Base-by-base conservation (phyloP, 2,797 vertebrate species). In the Gobio occitaniae region DNA sequence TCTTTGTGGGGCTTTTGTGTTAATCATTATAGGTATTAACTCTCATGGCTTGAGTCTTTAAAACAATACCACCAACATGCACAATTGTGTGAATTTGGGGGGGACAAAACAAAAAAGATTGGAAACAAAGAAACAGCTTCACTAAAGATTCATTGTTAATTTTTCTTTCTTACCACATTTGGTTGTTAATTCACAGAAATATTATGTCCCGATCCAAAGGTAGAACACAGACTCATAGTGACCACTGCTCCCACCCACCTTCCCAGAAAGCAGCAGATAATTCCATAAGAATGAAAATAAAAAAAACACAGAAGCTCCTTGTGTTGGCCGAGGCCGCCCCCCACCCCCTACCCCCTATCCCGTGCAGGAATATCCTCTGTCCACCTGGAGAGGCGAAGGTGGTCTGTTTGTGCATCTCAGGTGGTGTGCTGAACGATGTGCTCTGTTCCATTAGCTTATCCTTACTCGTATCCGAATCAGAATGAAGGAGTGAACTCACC, bases 131-230 rank as follows among this genome's bases (percentile, higher is more conserved):
- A 89, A 91, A 89, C 85, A 87, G 78, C 85, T 91, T 91, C 89
- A 92, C 88, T 90, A 93, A 90, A 90, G 87, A 86, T 87, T 90
- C 74, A 80, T 90, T 91, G 86, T 88, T 90, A 86, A 80, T 91
- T 88, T 87, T 91, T 87, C 85, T 63, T 74, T 36, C 68, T 82
- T 86, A 91, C 87, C 91, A 94, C 92, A 91, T 92, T 93, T 91
- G 89, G 87, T 91, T 92, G 91, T 89, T 89, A 92, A 89, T 91
- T 92, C 89, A 92, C 92, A 94, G 91, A 93, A 90, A 94, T 90
- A 91, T 69, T 87, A 86, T 52, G 72, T 87, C 80, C 81, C 82
- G n/a, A 83, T 87, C 68, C 78, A 88, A 86, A 92, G 88, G 88
- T 93, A 94, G 92, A 92, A 93, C 91, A 92, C 86, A 93, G 89